Conservation (phyloP, 2,113 vertebrate genomes). For the Thomomys bottae region DNA sequence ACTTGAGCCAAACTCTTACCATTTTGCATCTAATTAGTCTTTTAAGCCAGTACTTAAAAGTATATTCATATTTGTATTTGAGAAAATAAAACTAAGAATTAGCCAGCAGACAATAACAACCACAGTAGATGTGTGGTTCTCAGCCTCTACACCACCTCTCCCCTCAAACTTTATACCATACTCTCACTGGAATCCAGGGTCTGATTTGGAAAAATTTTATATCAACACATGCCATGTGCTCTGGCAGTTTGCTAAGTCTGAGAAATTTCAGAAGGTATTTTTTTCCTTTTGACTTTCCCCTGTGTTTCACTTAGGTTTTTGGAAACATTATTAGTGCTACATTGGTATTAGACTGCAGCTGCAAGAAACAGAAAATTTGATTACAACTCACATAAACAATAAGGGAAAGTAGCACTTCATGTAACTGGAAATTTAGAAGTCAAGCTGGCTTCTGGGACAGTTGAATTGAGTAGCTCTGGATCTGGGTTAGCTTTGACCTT, state of each 20-base stretch:
- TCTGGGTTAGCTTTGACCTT: slow-evolving; percentile 8
- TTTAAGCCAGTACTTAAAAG: slow-evolving; percentile 18
- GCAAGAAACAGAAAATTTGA: slow-evolving; percentile 43
- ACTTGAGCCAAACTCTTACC: neutral
- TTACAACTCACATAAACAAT: slow-evolving; percentile 23
- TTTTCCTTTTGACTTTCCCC: slow-evolving; percentile 75
- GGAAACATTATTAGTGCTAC: slow-evolving; percentile 54
- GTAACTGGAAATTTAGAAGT: neutral
- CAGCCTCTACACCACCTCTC: neutral
- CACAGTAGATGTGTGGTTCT: neutral
- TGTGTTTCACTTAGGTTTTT: slow-evolving; percentile 75
- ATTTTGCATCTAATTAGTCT: slow-evolving; percentile 29
- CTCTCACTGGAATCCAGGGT: slow-evolving; percentile 59
- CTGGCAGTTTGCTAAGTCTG: slow-evolving; percentile 73
- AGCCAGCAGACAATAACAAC: neutral
- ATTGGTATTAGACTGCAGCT: slow-evolving; percentile 48
- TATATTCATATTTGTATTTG: slow-evolving; percentile 17
- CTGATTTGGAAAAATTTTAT: slow-evolving; percentile 75
- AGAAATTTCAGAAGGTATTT: slow-evolving; percentile 73
- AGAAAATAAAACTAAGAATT: slow-evolving; percentile 12
- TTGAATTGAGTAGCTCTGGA: neutral
- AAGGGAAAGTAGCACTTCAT: slow-evolving; percentile 9
- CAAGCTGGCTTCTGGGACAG: neutral
- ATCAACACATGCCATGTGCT: slow-evolving; percentile 76
- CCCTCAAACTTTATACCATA: neutral